Conservation (phyloP, 2,888 invertebrate genomes). For the Hipparchia sbordonii region DNA sequence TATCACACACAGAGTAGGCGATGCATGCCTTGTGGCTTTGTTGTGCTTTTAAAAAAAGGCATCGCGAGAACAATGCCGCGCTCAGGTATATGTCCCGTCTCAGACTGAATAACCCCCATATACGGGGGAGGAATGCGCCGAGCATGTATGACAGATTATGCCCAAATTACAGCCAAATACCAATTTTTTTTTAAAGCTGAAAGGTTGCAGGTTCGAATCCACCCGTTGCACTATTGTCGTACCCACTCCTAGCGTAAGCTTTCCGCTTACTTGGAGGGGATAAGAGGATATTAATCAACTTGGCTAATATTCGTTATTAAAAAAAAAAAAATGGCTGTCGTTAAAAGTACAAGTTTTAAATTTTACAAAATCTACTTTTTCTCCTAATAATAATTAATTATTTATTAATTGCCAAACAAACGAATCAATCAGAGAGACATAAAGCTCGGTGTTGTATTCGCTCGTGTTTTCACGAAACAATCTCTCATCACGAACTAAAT, state of each 20-base stretch:
- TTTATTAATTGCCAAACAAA: neutral
- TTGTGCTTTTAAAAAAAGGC: constrained; percentile 71
- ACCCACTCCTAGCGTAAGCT: too few species aligned
- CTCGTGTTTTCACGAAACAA: constrained; percentile 43
- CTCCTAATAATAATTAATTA: too few species aligned
- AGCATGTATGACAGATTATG: neutral
- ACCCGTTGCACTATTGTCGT: too few species aligned
- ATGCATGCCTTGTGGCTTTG: constrained; percentile 76
- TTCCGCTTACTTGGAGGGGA: too few species aligned
- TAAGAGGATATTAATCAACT: too few species aligned
- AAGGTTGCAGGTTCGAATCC: too few species aligned
- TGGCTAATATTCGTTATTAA: too few species aligned
- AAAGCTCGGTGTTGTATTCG: constrained; percentile 10
- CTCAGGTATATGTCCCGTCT: constrained; percentile 55
- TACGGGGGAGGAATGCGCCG: constrained; percentile 12
- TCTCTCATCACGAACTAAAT: constrained; percentile 51
- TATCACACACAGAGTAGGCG: constrained; percentile 61
- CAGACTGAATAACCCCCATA: constrained; percentile 35
- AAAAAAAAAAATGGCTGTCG: too few species aligned
- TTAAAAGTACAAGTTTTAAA: too few species aligned
- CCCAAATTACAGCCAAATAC: too few species aligned
- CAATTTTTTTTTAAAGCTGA: too few species aligned
- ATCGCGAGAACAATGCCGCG: constrained; percentile 64
- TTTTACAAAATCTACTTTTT: too few species aligned
- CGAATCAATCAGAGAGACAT: neutral